These are phyloP conservation scores for Sicus ferrugineus DNA, from an alignment of 2,888 invertebrate species.

Conservation along the genomic window DNA sequence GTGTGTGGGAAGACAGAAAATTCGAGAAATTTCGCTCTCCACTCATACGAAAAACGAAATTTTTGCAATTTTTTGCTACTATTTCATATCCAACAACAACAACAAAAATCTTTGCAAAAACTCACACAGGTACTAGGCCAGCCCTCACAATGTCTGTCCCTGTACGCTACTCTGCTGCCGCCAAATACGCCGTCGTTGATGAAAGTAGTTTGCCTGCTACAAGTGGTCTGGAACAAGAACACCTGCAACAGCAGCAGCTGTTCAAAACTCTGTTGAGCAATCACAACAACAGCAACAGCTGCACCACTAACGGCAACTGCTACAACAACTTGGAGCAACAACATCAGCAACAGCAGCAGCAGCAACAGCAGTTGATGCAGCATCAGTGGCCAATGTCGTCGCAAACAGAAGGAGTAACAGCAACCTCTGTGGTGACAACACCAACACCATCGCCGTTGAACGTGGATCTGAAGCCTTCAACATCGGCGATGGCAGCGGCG, in stretches of 20 bases:
- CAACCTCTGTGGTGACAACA: constrained; percentile 37
- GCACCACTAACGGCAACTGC: constrained; percentile 48
- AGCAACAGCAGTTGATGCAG: constrained; percentile 62
- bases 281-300: constrained; percentile 46
- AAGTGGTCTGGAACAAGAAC: constrained; percentile 51
- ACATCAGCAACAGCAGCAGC: constrained; percentile 32
- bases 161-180: constrained; percentile 66
- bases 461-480: constrained; percentile 37
- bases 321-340: constrained; percentile 45
- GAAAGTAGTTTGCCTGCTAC: constrained; percentile 61
- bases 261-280: constrained; percentile 40
- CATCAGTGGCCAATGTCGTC: constrained; percentile 63
- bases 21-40: constrained; percentile 34
- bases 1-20: neutral
- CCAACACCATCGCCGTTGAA: constrained; percentile 38
- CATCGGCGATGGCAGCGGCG: constrained; percentile 42
- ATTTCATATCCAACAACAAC: constrained; percentile 15
- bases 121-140: constrained; percentile 65
- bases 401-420: constrained; percentile 52
- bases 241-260: constrained; percentile 48
- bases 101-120: constrained; percentile 33
- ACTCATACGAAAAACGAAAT: constrained; percentile 43
- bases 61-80: constrained; percentile 43
- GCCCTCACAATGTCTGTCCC: constrained; percentile 67
- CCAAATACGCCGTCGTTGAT: constrained; percentile 62